Evolutionary conservation across 2,888 invertebrate genomes (phyloP).

Genomic region (Drosophila atripex): DNA sequence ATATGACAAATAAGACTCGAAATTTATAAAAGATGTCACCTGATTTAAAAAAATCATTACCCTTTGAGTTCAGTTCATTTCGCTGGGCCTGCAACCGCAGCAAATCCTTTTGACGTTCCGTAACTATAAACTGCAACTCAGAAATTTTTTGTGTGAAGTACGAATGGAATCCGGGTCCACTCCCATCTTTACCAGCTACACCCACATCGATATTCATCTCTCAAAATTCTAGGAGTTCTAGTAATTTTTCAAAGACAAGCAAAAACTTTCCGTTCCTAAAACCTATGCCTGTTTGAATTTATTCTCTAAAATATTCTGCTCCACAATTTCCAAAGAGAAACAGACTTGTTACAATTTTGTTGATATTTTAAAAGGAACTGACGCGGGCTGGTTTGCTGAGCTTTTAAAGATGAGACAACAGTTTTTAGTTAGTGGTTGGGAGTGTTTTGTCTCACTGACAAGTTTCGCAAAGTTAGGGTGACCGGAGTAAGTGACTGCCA

Average conservation of each 20-base stretch:
- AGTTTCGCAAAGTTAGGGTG: neutral
- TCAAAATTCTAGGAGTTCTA: neutral
- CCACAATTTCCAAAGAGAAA: neutral
- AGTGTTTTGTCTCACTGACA: slow-evolving; percentile 2
- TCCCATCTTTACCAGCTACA: neutral
- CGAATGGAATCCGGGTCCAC: slow-evolving; percentile 90
- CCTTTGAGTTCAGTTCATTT: slow-evolving; percentile 99
- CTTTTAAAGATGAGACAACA: slow-evolving; percentile 24
- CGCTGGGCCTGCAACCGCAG: slow-evolving; percentile 99
- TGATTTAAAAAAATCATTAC: slow-evolving; percentile 83
- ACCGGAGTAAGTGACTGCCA: neutral
- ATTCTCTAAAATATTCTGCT: neutral
- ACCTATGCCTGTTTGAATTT: neutral
- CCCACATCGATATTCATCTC: slow-evolving; percentile 27
- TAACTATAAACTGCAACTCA: slow-evolving; percentile 96
- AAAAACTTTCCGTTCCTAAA: neutral
- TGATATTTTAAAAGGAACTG: slow-evolving; percentile 20
- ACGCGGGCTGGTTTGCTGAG: slow-evolving; percentile 20
- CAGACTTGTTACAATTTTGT: slow-evolving; percentile 17
- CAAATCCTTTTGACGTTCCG: slow-evolving; percentile 98
- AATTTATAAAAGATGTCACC: neutral
- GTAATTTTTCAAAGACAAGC: neutral
- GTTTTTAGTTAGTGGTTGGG: slow-evolving; percentile 5
- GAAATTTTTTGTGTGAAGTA: slow-evolving; percentile 99
- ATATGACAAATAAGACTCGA: slow-evolving; percentile 49